A percentile compares a stretch with the other conserved stretches of the same genome.
These are phyloP conservation scores for Tragelaphus eurycerus DNA, from an alignment of 2,797 vertebrate species.

Conservation along the genomic window DNA sequence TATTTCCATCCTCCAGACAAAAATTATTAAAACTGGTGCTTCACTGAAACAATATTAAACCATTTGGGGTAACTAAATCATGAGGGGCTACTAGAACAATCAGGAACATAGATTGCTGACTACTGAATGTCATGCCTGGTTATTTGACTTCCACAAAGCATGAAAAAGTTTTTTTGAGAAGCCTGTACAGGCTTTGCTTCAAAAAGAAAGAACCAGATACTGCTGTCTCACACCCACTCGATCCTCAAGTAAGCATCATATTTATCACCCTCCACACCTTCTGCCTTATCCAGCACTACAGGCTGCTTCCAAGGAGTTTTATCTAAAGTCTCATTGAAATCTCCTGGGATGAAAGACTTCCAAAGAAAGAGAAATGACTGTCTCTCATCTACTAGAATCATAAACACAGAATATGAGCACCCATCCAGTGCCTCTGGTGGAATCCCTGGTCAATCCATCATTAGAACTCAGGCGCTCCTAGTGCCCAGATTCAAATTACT, in stretches of 20 bases:
- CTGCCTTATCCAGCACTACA: neutral
- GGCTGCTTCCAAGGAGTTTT: neutral
- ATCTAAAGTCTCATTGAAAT: neutral
- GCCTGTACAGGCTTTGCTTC: neutral
- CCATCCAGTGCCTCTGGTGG: neutral
- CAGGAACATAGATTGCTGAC: neutral
- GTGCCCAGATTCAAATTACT: conserved; percentile 67
- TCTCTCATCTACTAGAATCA: neutral
- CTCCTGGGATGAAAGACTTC: neutral
- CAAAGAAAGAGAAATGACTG: neutral
- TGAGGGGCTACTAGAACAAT: neutral
- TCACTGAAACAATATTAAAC: neutral
- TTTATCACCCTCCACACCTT: neutral
- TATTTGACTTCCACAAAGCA: neutral
- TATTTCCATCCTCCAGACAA: neutral
- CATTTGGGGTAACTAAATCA: neutral
- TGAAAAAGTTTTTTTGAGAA: neutral
- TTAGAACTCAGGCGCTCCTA: conserved; percentile 29
- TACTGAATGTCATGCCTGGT: neutral
- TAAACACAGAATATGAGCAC: conserved; percentile 35
- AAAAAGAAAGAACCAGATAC: neutral
- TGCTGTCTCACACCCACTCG: neutral
- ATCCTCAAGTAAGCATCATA: neutral
- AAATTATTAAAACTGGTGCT: neutral
- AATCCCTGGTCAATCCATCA: neutral